A percentile compares a stretch with the other conserved stretches of the same genome.
phyloP scores from a whole-genome alignment of 2,888 invertebrate genomes.

The Boloria selene region DNA sequence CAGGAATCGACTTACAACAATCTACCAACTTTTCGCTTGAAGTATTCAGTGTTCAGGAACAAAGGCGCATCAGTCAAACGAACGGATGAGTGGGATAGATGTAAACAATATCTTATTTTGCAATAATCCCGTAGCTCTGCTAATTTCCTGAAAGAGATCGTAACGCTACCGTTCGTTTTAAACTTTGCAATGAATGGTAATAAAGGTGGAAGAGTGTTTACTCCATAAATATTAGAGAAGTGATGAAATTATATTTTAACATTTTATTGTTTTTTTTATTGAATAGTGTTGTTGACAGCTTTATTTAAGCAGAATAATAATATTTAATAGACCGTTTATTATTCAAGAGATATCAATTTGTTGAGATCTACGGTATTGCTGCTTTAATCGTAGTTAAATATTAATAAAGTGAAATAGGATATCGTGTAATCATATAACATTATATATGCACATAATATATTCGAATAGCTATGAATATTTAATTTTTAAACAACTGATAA shows the following conservation, averaged over 20 bases:
- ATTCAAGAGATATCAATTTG: no score
- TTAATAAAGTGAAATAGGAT: not conserved
- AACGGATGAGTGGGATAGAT: constrained; percentile 53
- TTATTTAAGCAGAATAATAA: no score
- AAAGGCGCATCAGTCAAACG: constrained; percentile 64
- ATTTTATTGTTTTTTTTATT: no score
- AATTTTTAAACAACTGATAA: no score
- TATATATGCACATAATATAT: no score
- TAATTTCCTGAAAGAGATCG: constrained; percentile 80
- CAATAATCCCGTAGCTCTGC: constrained; percentile 76
- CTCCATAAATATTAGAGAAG: not conserved
- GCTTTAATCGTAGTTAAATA: no score
- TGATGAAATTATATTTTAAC: no score
- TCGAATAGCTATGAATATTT: no score
- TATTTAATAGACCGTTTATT: no score
- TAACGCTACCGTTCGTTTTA: constrained; percentile 61
- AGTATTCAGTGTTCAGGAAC: constrained; percentile 57
- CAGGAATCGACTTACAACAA: constrained; percentile 18
- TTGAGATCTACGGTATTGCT: no score
- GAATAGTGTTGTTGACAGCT: no score
- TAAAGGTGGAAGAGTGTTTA: constrained; percentile 29
- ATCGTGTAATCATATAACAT: not conserved
- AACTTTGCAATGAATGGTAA: constrained; percentile 59
- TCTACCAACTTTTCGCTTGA: constrained; percentile 41
- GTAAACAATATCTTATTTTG: constrained; percentile 81